These are phyloP conservation scores for Phoenicopterus ruber DNA, from an alignment of 2,113 vertebrate genomes.

Conservation along the genomic window DNA sequence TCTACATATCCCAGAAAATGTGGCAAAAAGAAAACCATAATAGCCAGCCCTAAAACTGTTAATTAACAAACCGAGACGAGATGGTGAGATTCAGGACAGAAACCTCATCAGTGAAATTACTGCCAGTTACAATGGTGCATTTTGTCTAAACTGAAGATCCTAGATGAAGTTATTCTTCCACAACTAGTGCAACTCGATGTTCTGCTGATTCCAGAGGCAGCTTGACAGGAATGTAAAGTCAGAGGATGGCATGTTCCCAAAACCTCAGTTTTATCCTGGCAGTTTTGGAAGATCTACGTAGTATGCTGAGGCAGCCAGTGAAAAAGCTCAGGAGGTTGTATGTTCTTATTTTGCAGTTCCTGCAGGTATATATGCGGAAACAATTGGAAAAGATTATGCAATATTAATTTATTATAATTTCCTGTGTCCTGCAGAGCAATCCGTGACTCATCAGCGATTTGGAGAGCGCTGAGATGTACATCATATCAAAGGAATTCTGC, in stretches of 20 bases:
- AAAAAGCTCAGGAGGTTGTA: neutral
- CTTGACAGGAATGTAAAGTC: neutral
- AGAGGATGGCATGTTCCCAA: neutral
- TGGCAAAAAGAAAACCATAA: neutral
- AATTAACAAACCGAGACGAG: neutral
- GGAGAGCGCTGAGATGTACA: slow-evolving; percentile 1
- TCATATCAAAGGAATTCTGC: slow-evolving; percentile 63
- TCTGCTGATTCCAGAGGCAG: neutral
- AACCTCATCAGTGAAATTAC: neutral
- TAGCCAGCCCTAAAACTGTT: neutral
- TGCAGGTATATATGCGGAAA: neutral
- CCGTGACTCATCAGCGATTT: neutral
- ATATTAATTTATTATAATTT: neutral
- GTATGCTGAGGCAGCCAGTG: neutral
- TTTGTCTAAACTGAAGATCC: neutral
- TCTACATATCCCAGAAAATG: neutral
- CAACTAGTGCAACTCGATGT: neutral
- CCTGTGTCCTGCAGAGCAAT: slow-evolving; percentile 16
- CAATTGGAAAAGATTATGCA: neutral
- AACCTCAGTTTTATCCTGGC: neutral
- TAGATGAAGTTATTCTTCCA: neutral
- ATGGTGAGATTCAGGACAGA: neutral
- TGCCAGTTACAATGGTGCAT: neutral
- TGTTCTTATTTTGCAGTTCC: neutral
- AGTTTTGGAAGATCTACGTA: neutral